Base-by-base conservation (phyloP, 2,113 vertebrate genomes). In the Seriola dumerili region DNA sequence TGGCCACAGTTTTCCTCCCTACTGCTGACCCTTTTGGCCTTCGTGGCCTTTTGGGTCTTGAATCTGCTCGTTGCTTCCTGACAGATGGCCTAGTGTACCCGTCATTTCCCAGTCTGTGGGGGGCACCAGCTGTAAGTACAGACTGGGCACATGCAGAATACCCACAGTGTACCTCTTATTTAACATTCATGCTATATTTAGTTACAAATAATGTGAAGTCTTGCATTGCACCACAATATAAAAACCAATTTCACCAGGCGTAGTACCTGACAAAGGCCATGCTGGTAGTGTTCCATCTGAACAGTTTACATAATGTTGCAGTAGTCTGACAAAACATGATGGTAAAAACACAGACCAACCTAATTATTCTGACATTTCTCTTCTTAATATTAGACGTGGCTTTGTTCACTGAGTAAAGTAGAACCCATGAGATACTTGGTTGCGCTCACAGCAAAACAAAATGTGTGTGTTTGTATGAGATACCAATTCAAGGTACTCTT, bases 61-160 rank as follows among this genome's bases (percentile, higher is more conserved):
- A 63, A 38, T 61, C 58, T 16, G 52, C 82, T 74, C 70, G 2
- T 73, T 72, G 64, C 85, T 91, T 91, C 83, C 87, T 81, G 88
- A 84, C 83, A 91, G 91, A 92, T 91, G 91, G 90, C 66, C 73
- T 78, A 34, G 64, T 66, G 68, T 69, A 57, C 17, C 57, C 55
- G 75, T 77, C 32, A 78, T 77, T 70, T 88, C 76, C 88, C 52
- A 34, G 29, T 79, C 70, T 61, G 40, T 42, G 44, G 74, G 76
- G 67, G 70, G 70, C 59, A 85, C 83, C 84, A 81, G 81, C 82
- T 90, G 85, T 76, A 86, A 77, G 72, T 79, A 48, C 61, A 78
- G 61, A 62, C 77, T 72, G 44, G 44, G 42, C 40, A 64, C 58
- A 72, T 5, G 21, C 57, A 81, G 25, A 74, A 57, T 13, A 65